Evolutionary conservation across 2,888 invertebrate genomes (phyloP), one percentile per base, ranked within the genome.

Genomic region (Mellilla xanthometata): DNA sequence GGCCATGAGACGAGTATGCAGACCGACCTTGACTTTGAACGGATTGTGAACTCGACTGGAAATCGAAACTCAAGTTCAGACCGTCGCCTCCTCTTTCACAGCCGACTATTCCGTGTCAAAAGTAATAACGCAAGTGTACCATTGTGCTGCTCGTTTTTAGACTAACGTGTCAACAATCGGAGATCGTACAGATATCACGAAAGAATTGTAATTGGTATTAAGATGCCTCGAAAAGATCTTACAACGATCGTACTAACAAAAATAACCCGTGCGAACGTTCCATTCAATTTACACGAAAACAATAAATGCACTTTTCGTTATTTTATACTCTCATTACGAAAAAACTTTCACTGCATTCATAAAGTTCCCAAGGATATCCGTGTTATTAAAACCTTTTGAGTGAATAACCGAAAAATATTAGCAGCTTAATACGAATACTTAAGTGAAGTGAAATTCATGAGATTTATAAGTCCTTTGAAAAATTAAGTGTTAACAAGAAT

Each of bases 1-100:
- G 7, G 3, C 15, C 6, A 19, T 19, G 2, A 19, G 15, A 19
- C 15, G n/a, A 43, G 48, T 32, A 48, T 57, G 56, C 71, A 72
- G 60, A 58, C 62, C 66, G 76, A 68, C 76, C 80, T 81, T 80
- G 79, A 72, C 73, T 70, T 68, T 68, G 62, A 60, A 60, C 55
- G 41, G 40, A 64, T 62, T 60, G 57, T 70, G 67, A 75, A 74
- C 65, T 52, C 59, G 65, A 73, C 74, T 73, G 67, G 58, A 75
- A 75, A 80, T 72, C 70, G 64, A 71, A 73, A 75, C 73, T 76
- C 76, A 76, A 74, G 74, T 76, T 63, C 67, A 28, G 28, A 12
- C 13, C 15, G 71, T 70, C 60, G 56, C 60, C 50, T 51, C 66
- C 60, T 69, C 64, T 79, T 77, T 71, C 66, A 79, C 72, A 72